Evolutionary conservation across 2,113 vertebrate genomes (phyloP), one percentile per base, ranked within the genome.

Genomic region (Laticauda colubrina): DNA sequence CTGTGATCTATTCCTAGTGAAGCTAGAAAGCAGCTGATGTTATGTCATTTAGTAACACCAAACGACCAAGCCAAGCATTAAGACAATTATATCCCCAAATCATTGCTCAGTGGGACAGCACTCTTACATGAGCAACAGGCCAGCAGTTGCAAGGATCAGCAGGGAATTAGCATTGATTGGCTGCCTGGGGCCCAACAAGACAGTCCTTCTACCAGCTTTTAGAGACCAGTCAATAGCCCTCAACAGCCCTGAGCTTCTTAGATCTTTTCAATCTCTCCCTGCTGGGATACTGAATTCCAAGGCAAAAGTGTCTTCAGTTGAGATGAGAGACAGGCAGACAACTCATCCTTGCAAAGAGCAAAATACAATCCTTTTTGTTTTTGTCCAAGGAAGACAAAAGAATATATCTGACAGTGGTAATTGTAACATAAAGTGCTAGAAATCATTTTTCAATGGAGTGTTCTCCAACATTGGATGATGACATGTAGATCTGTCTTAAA

Each of bases 81-180:
- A 95, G 69, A 69, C 95, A 95, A 94, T 96, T 96, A 93, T 87
- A 95, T 92, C n/a, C 94, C 91, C 90, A 95, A 95, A 94, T 92
- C 94, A 54, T 7, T 51, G 92, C 93, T 51, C 81, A 61, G 95
- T 90, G 89, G 57, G 0, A 1, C 48, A 87, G 45, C n/a, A 3
- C 91, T 93, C 85, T 39, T 20, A 53, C 92, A 94, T 69, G 90
- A 89, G 89, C 94, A 91, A 93, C 10, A 87, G 94, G 69, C 93
- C 93, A 85, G 89, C 1, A 55, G 39, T 89, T 0, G 0, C 4
- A 1, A 89, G 87, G 92, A 94, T 75, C 0, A 1, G 54, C 86
- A 0, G n/a, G 86, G 92, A 96, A 95, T 89, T 90, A 95, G 91
- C 94, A 94, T 2, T 24, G 93, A 96, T 94, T 0, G 0, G 94